These are phyloP conservation scores for Distichodus sexfasciatus DNA, from an alignment of 2,797 vertebrate species.

Conservation along the genomic window DNA sequence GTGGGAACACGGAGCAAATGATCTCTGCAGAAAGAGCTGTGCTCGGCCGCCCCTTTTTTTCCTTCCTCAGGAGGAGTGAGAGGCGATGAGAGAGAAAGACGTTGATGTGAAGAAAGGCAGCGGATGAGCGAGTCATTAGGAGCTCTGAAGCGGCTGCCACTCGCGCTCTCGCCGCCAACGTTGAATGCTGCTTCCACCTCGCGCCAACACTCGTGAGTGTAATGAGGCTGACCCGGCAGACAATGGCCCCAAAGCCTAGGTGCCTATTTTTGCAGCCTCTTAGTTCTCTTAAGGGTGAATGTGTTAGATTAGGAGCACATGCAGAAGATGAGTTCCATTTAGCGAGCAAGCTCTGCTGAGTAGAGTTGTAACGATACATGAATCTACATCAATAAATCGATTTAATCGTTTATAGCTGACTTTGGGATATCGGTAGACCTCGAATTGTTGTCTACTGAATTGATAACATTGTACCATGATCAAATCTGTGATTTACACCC, in stretches of 20 bases:
- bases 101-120: conserved; percentile 57
- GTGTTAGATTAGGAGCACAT: not conserved
- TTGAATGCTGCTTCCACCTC: not conserved
- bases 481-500: no score
- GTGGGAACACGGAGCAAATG: conserved; percentile 15
- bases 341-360: no score
- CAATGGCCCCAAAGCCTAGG: not conserved
- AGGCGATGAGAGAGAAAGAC: conserved; percentile 25
- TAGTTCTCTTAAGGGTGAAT: not conserved
- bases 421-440: no score
- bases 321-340: not conserved
- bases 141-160: conserved; percentile 40
- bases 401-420: no score
- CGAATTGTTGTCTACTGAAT: no score
- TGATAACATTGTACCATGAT: no score
- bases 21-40: no score
- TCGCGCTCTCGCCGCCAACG: not conserved
- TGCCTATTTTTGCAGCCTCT: not conserved
- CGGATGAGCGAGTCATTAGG: conserved; percentile 42
- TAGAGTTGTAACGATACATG: no score
- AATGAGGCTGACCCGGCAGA: not conserved
- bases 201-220: not conserved
- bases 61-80: not conserved
- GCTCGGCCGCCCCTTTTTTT: conserved; percentile 12
- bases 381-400: no score